Evolutionary conservation across 2,797 vertebrate genomes (phyloP).

Genomic region (Pipistrellus nathusii): DNA sequence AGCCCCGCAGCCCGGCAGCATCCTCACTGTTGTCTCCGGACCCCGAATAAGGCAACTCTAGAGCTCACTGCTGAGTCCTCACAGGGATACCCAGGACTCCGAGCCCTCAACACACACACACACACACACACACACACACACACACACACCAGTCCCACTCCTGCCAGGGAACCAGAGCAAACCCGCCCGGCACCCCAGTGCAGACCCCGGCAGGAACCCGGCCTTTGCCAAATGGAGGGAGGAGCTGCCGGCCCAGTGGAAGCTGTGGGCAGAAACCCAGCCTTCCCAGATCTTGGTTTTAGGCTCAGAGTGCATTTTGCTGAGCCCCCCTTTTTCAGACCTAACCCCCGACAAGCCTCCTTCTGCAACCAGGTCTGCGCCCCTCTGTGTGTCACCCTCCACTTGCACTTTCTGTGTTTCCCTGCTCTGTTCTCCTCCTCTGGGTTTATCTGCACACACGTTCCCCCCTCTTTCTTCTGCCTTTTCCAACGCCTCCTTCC

Average conservation of each 20-base stretch:
- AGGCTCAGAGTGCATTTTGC: conserved; percentile 34
- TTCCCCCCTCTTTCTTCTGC: accelerated
- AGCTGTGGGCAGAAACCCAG: background rate
- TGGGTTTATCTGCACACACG: background rate
- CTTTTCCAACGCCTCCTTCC: background rate
- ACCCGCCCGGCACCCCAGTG: background rate
- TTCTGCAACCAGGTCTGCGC: background rate
- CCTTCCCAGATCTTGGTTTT: background rate
- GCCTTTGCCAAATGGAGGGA: background rate
- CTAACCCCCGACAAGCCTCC: background rate
- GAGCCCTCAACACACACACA: background rate
- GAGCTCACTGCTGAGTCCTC: background rate
- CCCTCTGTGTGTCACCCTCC: background rate
- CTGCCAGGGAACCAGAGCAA: background rate
- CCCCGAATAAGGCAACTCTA: background rate
- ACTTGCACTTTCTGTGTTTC: background rate
- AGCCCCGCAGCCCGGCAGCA: background rate
- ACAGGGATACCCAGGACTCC: background rate
- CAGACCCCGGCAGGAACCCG: background rate
- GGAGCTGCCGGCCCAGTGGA: background rate
- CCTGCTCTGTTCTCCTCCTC: background rate
- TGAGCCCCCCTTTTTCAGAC: background rate
- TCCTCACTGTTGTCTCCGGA: background rate
- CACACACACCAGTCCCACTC: background rate
- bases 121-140: background rate